These are phyloP conservation scores for Iselma pallidipennis DNA, from an alignment of 2,888 invertebrate genomes.

Conservation along the genomic window DNA sequence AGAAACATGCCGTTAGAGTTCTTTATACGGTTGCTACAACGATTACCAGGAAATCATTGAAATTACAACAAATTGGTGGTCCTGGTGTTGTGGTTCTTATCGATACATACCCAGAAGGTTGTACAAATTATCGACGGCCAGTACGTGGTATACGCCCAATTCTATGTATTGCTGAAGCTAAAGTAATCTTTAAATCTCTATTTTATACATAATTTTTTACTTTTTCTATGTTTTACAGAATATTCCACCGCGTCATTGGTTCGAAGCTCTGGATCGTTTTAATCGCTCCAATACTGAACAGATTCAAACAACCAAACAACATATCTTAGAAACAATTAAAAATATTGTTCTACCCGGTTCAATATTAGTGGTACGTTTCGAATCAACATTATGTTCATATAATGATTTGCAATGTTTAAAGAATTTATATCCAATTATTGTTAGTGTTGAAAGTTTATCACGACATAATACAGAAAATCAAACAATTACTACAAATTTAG, in stretches of 20 bases:
- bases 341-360: conserved; percentile 50
- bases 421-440: conserved; percentile 36
- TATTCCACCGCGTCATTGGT: conserved; percentile 47
- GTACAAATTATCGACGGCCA: conserved; percentile 57
- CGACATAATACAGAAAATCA: conserved; percentile 35
- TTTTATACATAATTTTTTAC: conserved; percentile 1
- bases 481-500: conserved; percentile 52
- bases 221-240: conserved; percentile 33
- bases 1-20: conserved; percentile 60
- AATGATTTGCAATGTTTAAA: conserved; percentile 32
- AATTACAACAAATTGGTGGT: conserved; percentile 62
- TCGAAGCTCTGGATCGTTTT: conserved; percentile 40
- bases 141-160: conserved; percentile 63
- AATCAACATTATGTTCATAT: conserved; percentile 38
- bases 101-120: conserved; percentile 66
- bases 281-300: conserved; percentile 21
- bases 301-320: conserved; percentile 21
- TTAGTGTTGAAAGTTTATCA: conserved; percentile 37
- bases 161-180: conserved; percentile 69
- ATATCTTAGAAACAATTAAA: conserved; percentile 34
- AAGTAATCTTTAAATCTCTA: conserved; percentile 48
- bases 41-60: conserved; percentile 57
- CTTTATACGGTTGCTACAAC: conserved; percentile 64
- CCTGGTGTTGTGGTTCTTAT: conserved; percentile 64
- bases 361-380: conserved; percentile 48